Conservation (phyloP, 2,888 invertebrate genomes). For the Aphidoletes aphidimyza region DNA sequence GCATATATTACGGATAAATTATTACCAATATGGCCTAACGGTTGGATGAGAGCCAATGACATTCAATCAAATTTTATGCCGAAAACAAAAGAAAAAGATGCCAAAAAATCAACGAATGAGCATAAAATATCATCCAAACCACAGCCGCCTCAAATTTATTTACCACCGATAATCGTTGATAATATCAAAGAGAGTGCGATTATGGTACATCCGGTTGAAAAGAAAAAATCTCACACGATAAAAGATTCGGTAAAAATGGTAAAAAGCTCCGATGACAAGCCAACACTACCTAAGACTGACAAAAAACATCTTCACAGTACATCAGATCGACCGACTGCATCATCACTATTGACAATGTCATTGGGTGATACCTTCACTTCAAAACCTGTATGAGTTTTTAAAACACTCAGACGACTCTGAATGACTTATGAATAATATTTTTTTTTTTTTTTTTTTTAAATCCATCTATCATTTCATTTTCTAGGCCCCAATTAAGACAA, state of each 20-base stretch:
- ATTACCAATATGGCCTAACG: constrained; percentile 68
- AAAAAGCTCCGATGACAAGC: neutral
- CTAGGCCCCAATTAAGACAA: neutral
- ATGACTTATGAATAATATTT: neutral
- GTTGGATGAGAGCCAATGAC: constrained; percentile 69
- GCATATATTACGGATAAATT: neutral
- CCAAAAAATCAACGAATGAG: neutral
- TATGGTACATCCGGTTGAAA: constrained; percentile 59
- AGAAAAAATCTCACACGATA: constrained; percentile 61
- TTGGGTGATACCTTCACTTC: neutral
- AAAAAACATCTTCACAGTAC: neutral
- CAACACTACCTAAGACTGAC: constrained; percentile 5
- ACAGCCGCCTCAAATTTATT: neutral
- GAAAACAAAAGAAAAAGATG: neutral
- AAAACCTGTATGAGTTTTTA: neutral
- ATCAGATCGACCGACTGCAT: neutral
- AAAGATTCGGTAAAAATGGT: neutral
- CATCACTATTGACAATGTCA: neutral
- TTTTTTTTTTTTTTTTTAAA: neutral
- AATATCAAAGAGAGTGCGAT: neutral
- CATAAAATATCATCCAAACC: neutral
- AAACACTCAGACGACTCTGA: neutral
- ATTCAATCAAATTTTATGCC: constrained; percentile 58
- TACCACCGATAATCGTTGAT: neutral
- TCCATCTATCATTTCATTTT: neutral